Evolutionary conservation across 2,888 invertebrate species (phyloP).

Genomic region (Macrostomum cliftonense): DNA sequence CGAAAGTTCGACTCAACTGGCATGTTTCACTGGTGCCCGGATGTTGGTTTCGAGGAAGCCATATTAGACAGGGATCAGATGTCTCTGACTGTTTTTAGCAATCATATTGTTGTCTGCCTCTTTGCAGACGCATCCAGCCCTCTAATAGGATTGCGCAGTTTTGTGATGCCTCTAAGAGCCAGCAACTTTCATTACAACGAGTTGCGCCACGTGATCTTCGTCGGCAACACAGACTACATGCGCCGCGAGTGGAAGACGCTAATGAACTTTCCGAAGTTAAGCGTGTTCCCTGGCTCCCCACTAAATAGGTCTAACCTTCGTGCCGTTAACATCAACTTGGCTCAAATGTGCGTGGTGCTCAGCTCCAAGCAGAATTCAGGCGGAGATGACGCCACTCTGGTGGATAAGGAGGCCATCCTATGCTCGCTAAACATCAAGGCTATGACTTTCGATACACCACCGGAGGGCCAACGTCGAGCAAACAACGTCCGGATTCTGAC

Average conservation of each 20-base stretch:
- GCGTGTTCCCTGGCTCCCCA: constrained; percentile 93
- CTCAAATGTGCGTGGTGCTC: constrained; percentile 99
- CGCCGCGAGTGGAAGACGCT: constrained; percentile 98
- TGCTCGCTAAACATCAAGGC: constrained; percentile 97
- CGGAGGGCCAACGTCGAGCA: no score
- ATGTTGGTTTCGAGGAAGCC: constrained; percentile 85
- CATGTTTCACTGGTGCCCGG: constrained; percentile 99
- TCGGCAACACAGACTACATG: constrained; percentile 94
- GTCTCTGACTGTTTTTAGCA: constrained; percentile 87
- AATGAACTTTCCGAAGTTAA: constrained; percentile 97
- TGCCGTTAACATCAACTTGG: constrained; percentile 96
- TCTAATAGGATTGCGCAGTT: constrained; percentile 83
- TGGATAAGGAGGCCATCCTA: constrained; percentile 98
- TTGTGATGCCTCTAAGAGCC: constrained; percentile 96
- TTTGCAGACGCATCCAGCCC: constrained; percentile 98
- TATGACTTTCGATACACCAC: constrained; percentile 38
- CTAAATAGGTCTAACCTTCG: constrained; percentile 94
- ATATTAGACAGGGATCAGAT: constrained; percentile 92
- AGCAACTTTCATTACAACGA: constrained; percentile 99
- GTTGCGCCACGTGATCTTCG: constrained; percentile 96
- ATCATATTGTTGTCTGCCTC: constrained; percentile 93
- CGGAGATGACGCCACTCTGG: constrained; percentile 86
- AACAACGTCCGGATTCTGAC: constrained; percentile 54
- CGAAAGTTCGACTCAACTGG: constrained; percentile 74
- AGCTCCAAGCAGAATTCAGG: constrained; percentile 88